A percentile compares a stretch with the other conserved stretches of the same genome.
Evolutionary conservation across 2,888 invertebrate genomes (phyloP).

Genomic region (Chymomyza amoena): DNA sequence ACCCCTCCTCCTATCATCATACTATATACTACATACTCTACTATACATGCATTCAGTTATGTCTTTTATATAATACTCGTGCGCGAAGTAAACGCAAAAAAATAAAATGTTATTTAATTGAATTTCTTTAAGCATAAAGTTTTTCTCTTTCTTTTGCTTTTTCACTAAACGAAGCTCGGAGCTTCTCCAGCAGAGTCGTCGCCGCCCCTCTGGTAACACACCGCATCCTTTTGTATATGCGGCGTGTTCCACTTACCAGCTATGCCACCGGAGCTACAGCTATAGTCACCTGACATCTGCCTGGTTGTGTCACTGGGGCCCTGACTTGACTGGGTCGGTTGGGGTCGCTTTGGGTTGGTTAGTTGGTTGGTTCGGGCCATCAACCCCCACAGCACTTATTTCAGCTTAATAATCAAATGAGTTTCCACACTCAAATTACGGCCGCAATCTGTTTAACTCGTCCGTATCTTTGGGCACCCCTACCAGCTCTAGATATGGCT

Average conservation of each 20-base stretch:
- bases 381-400: constrained; percentile 51
- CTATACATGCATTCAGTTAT: constrained; percentile 27
- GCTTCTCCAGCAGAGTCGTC: constrained; percentile 30
- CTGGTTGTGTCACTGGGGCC: constrained; percentile 11
- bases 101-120: constrained; percentile 73
- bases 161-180: constrained; percentile 45
- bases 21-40: constrained; percentile 29
- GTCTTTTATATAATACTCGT: constrained; percentile 46
- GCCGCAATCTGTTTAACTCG: constrained; percentile 70
- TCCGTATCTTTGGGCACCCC: constrained; percentile 27
- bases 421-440: constrained; percentile 71
- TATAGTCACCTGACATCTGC: constrained; percentile 15
- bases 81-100: constrained; percentile 58
- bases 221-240: not conserved
- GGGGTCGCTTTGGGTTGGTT: not conserved
- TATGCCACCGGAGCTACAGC: not conserved
- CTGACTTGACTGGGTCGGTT: not conserved
- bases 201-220: not conserved
- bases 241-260: not conserved
- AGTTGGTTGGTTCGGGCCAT: not conserved
- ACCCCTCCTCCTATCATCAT: constrained; percentile 1
- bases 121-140: constrained; percentile 65
- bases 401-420: constrained; percentile 71
- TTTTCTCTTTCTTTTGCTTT: constrained; percentile 21
- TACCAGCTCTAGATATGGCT: constrained; percentile 30